Base-by-base conservation (phyloP, 2,797 vertebrate species). In the Hafferia zeledoni region DNA sequence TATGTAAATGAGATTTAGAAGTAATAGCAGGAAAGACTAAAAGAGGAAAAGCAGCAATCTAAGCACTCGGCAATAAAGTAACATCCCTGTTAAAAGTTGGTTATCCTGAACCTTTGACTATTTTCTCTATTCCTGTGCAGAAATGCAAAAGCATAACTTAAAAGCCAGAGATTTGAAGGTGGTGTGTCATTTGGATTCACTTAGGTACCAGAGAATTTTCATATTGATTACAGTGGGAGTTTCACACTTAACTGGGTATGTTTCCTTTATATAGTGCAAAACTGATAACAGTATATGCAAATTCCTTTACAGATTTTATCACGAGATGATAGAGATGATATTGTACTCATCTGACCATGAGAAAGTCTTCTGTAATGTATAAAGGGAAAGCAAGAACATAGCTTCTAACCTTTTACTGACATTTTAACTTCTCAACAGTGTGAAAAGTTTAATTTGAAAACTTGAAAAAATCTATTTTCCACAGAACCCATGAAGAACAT, bases 221-320 rank as follows among this genome's bases (percentile, higher is more conserved):
- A 25, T 28, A 1, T 15, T 64, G 8, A 61, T 61, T 71, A 61
- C 25, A 28, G 37, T 33, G 6, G 12, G 23, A 63, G 9, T 67
- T 80, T 55, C 2, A 1, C 50, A 41, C 16, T 86, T 52, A 35
- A 33, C 10, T 52, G 9, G 7, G 6, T 30, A 6, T 16, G 8
- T 63, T 92, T 84, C n/a, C 13, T 81, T 60, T 41, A 31, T 27
- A 3, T 18, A 27, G 10, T 53, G 19, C 4, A 64, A 68, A 89
- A 63, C 25, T 64, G 5, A 1, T 37, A 67, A 47, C 3, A 33
- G 11, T 10, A 22, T 28, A 70, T 71, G 22, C 2, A 0, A 39
- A 50, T 63, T 60, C 27, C 43, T 78, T 86, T 49, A 43, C 9
- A 78, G 15, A 37, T 31, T 71, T 91, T 61, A 61, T 35, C 22